Conservation (phyloP, 2,113 vertebrate genomes). For the Ailurus styani region DNA sequence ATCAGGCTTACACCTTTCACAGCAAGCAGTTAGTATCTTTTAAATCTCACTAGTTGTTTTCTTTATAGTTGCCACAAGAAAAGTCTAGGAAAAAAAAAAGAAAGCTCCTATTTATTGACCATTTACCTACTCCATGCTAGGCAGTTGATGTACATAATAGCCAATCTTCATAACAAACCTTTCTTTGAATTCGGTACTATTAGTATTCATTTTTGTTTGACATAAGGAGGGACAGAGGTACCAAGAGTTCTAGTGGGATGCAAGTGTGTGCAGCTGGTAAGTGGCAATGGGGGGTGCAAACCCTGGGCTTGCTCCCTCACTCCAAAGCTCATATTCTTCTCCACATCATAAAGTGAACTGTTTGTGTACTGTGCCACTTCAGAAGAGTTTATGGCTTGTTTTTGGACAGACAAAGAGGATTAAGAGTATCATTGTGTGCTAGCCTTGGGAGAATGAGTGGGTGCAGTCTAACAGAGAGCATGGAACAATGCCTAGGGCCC, state of each 20-base stretch:
- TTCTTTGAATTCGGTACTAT: background rate
- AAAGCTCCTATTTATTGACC: background rate
- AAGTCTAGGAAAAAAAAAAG: background rate
- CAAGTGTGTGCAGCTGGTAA: background rate
- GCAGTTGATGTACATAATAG: background rate
- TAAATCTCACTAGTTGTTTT: background rate
- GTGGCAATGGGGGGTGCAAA: background rate
- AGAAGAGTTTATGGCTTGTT: background rate
- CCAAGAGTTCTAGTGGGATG: background rate
- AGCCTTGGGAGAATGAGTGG: background rate
- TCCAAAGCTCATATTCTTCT: background rate
- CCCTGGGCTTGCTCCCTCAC: background rate
- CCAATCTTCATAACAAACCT: background rate
- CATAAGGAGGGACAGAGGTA: background rate
- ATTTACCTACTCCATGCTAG: background rate
- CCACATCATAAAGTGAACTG: background rate
- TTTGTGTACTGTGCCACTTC: background rate
- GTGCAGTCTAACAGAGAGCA: background rate
- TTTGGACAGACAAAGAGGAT: background rate
- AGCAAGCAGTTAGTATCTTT: background rate
- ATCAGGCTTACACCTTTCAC: no score
- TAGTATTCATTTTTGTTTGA: background rate
- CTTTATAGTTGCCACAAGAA: background rate
- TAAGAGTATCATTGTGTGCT: background rate
- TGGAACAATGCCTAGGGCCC: background rate